phyloP scores from a whole-genome alignment of 2,888 invertebrate genomes.

The Acanthacorydalis orientalis region DNA sequence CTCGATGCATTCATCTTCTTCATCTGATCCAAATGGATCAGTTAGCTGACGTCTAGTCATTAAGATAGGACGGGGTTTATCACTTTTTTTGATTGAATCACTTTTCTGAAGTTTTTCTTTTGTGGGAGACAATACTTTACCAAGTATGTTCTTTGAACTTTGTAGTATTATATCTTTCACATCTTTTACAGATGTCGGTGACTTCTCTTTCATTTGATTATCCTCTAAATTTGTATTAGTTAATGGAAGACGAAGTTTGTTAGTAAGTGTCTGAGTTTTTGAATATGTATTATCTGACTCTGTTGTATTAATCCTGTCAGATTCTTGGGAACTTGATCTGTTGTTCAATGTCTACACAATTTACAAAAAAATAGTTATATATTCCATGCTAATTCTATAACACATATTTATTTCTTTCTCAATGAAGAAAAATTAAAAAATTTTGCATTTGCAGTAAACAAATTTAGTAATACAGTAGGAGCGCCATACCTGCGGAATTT shows the following conservation, averaged over 20 bases:
- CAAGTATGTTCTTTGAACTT: constrained; percentile 54
- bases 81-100: constrained; percentile 15
- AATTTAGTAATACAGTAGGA: too few relatives aligned
- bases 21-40: constrained; percentile 84
- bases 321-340: constrained; percentile 2
- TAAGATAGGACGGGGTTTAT: constrained; percentile 27
- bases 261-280: constrained; percentile 14
- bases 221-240: constrained; percentile 16
- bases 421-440: too few relatives aligned
- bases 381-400: too few relatives aligned
- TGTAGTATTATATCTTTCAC: constrained; percentile 52
- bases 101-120: constrained; percentile 40
- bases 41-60: constrained; percentile 76
- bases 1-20: constrained; percentile 49
- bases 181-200: constrained; percentile 46
- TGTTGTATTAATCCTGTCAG: neutral
- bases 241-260: constrained; percentile 20
- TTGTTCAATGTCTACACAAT: neutral
- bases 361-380: neutral
- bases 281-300: constrained; percentile 1
- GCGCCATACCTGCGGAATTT: too few relatives aligned
- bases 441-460: too few relatives aligned
- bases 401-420: too few relatives aligned
- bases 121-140: constrained; percentile 59
- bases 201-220: constrained; percentile 26